A percentile compares a stretch with the other conserved stretches of the same genome.
Evolutionary conservation across 2,797 vertebrate genomes (phyloP).

Genomic region (Micromesistius poutassou): DNA sequence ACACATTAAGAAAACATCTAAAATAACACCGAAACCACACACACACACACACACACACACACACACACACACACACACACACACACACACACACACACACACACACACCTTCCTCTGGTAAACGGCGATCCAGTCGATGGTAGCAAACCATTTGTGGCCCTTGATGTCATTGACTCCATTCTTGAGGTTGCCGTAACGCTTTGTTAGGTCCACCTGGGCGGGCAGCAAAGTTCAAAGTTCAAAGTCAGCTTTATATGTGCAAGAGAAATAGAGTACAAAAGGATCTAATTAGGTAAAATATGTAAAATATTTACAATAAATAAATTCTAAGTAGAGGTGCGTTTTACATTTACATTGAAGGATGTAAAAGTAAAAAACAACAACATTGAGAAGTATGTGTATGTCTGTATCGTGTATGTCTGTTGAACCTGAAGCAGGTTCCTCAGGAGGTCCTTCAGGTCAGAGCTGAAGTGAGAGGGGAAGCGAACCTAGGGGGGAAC

Average conservation of each 20-base stretch:
- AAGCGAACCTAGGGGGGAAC: conserved; percentile 85
- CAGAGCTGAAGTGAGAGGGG: conserved; percentile 97
- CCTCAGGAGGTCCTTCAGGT: conserved; percentile 94
- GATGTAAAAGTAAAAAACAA: neutral
- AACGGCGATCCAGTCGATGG: conserved; percentile 98
- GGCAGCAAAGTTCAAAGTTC: neutral
- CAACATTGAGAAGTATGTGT: too few relatives aligned
- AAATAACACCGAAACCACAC: neutral
- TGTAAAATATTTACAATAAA: too few relatives aligned
- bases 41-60: neutral
- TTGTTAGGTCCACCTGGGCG: conserved; percentile 87
- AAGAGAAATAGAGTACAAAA: too few relatives aligned
- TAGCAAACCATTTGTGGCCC: conserved; percentile 98
- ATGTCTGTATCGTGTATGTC: neutral
- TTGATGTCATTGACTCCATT: conserved; percentile 98
- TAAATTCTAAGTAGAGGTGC: too few relatives aligned
- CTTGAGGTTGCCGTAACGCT: conserved; percentile 95
- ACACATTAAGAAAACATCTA: neutral
- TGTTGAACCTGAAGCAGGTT: conserved; percentile 85
- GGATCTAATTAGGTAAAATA: too few relatives aligned
- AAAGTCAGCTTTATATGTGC: too few relatives aligned
- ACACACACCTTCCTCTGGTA: conserved; percentile 90
- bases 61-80: conserved; percentile 7
- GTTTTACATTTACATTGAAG: neutral
- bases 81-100: neutral